These are phyloP conservation scores for Atopsyche davidsoni DNA, from an alignment of 1,140 invertebrate species.

Conservation along the genomic window DNA sequence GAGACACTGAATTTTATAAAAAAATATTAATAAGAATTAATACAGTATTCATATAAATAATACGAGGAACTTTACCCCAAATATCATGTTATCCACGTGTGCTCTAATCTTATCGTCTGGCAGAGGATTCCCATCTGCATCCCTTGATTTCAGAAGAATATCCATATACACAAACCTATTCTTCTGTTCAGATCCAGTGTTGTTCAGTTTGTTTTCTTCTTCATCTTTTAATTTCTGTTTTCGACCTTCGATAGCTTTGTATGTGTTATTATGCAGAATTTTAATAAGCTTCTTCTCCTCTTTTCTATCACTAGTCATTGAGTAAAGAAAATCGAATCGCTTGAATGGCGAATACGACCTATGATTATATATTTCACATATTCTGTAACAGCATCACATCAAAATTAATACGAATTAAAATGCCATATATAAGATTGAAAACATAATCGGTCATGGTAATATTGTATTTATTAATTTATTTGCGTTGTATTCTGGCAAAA, in stretches of 20 bases:
- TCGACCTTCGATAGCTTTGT: constrained; percentile 15
- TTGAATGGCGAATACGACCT: constrained; percentile 13
- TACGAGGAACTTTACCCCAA: constrained; percentile 53
- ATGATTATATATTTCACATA: constrained; percentile 3
- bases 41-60: too few relatives aligned
- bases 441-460: too few relatives aligned
- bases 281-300: constrained; percentile 6
- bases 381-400: constrained; percentile 14
- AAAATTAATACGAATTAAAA: too few relatives aligned
- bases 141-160: constrained; percentile 34
- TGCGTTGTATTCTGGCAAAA: too few relatives aligned
- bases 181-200: neutral
- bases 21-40: too few relatives aligned
- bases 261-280: constrained; percentile 16
- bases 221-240: constrained; percentile 9
- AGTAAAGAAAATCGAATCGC: constrained; percentile 15
- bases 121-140: constrained; percentile 51
- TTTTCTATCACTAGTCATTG: constrained; percentile 7
- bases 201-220: constrained; percentile 2
- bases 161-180: constrained; percentile 22
- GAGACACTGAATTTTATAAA: too few relatives aligned
- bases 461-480: too few relatives aligned
- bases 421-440: too few relatives aligned
- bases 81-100: constrained; percentile 72
- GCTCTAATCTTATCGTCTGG: constrained; percentile 61